Percentiles rank a stretch among this genome's conserved stretches.
Conservation (phyloP, 2,113 vertebrate species). For the Antechinus flavipes region DNA sequence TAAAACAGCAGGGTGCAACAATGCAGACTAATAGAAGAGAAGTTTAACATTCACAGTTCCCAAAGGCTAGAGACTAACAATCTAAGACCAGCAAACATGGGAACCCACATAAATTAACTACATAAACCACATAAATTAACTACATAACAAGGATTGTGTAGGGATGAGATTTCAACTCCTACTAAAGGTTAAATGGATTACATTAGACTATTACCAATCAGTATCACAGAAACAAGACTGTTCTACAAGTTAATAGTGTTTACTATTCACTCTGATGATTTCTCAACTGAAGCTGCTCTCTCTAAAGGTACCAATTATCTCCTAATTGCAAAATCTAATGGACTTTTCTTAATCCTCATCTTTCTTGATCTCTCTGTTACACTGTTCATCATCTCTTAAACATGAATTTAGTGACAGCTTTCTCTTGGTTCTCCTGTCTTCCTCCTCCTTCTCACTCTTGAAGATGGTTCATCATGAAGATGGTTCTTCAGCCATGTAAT, state of each 20-base stretch:
- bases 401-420: not conserved
- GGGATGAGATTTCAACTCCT: not conserved
- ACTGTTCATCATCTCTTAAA: not conserved
- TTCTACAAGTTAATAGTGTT: not conserved
- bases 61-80: not conserved
- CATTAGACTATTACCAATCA: not conserved
- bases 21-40: not conserved
- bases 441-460: not conserved
- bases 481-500: not conserved
- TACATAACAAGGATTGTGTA: not conserved
- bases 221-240: not conserved
- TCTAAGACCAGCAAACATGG: not conserved
- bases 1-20: not conserved
- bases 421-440: not conserved
- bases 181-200: not conserved
- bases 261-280: not conserved
- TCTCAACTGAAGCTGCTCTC: not conserved
- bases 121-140: not conserved
- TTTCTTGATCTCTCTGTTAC: not conserved
- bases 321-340: not conserved
- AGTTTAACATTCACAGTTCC: not conserved
- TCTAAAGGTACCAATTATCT: not conserved
- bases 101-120: not conserved
- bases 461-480: too few relatives aligned
- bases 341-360: not conserved